phyloP scores from a whole-genome alignment of 2,797 vertebrate genomes.

The Sylvia borin region DNA sequence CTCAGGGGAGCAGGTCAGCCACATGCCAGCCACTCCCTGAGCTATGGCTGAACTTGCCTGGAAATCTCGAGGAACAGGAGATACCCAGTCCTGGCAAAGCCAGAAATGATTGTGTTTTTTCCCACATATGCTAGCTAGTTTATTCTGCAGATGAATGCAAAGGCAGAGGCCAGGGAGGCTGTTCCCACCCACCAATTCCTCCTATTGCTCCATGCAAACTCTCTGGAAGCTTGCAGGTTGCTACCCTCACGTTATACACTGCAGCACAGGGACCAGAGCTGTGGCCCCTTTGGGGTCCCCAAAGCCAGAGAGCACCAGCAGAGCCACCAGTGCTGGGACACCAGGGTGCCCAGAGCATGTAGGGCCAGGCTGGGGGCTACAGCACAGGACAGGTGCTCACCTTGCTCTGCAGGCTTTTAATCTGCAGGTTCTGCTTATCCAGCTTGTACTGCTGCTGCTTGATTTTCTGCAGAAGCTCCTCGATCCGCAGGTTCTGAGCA shows the following conservation, averaged over 20 bases:
- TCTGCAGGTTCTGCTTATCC: slow-evolving; percentile 92
- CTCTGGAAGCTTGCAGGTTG: not conserved
- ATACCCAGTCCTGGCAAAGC: not conserved
- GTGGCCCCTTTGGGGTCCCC: not conserved
- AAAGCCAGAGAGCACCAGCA: not conserved
- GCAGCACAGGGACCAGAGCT: not conserved
- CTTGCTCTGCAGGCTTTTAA: slow-evolving; percentile 89
- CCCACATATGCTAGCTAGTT: not conserved
- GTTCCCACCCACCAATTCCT: not conserved
- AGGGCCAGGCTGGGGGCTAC: not conserved
- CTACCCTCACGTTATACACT: not conserved
- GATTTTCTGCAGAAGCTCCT: slow-evolving; percentile 89
- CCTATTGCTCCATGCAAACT: not conserved
- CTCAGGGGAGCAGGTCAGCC: not conserved
- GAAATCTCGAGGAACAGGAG: not conserved
- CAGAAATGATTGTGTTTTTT: not conserved
- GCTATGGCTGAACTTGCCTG: not conserved
- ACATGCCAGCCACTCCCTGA: not conserved
- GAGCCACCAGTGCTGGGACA: not conserved
- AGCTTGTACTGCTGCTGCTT: slow-evolving; percentile 91
- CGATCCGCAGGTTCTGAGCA: slow-evolving; percentile 86
- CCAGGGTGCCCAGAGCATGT: rapidly evolving
- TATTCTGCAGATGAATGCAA: not conserved
- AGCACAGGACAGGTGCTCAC: slow-evolving; percentile 53
- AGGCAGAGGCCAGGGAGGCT: not conserved